Base-by-base conservation (phyloP, 2,888 invertebrate species). In the Drosophila rellima region DNA sequence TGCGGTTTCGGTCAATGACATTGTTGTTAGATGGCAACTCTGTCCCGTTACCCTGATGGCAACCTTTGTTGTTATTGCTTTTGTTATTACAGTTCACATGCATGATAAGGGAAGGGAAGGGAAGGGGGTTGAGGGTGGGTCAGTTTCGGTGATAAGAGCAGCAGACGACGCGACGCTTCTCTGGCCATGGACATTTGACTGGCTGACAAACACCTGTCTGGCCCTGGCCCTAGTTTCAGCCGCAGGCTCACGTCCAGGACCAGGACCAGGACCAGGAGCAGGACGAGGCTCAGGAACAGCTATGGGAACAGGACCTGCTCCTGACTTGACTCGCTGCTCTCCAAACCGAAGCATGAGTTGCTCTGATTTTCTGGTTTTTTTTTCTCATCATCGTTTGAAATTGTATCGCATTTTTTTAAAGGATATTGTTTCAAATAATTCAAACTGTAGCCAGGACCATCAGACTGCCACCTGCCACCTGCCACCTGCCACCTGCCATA, bases 341-440 rank as follows among this genome's bases (percentile, higher is more conserved):
- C 7, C 4, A 33, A 18, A 31, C 31, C 18, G 20, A 8, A 26
- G 13, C 42, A 29, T 29, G 50, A 35, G 31, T 60, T 61, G 45
- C 44, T 76, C 61, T 75, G 72, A 64, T 77, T 26, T 26, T 7
- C 26, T n/a, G n/a, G n/a, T n/a, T n/a, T n/a, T 87, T 84, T 87
- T 87, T 85, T 78, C 60, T 70, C 88, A 78, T 78, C 82, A 69
- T 71, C 80, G 83, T 82, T 79, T 85, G 77, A 82, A 84, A 80
- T 77, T 84, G 88, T 89, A 81, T 85, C 73, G 82, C 82, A 75
- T 78, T 84, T 89, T 88, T 88, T 83, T 74, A 48, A 75, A 83
- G 77, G 80, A 85, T 89, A 88, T 89, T 89, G 88, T 88, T 86
- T 86, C 90, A 86, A 86, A 86, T 86, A 89, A 89, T 89, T 89